Conservation (phyloP, 2,797 vertebrate genomes). For the Xenentodon cancila region DNA sequence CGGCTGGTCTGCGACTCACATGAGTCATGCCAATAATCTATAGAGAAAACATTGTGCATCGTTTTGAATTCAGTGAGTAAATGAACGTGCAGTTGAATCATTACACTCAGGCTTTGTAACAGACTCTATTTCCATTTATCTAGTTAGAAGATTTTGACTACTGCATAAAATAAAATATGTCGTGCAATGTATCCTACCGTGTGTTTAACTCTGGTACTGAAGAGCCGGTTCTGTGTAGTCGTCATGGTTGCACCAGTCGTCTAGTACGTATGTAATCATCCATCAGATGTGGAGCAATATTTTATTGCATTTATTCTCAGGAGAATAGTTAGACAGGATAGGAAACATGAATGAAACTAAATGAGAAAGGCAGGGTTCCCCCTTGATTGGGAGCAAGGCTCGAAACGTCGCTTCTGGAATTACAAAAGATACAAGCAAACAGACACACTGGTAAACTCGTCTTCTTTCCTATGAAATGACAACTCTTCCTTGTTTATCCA, state of each 20-base stretch:
- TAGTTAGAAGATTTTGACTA: no score
- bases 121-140: background rate
- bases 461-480: conserved; percentile 51
- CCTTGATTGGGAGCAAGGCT: conserved; percentile 16
- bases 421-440: background rate
- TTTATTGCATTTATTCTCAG: background rate
- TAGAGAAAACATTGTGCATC: conserved; percentile 34
- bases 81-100: conserved; percentile 45
- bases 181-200: no score
- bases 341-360: conserved; percentile 10
- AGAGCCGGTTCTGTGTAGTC: no score
- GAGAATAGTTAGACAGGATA: background rate
- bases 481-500: conserved; percentile 65
- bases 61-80: conserved; percentile 30
- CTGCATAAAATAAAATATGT: no score
- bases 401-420: conserved; percentile 13
- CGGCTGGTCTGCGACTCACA: conserved; percentile 42
- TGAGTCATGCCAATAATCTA: conserved; percentile 41
- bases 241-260: no score
- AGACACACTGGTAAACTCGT: conserved; percentile 12
- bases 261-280: no score
- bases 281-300: no score
- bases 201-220: no score
- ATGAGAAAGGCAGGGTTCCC: conserved; percentile 5
- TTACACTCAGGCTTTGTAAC: conserved; percentile 20